Evolutionary conservation across 1,140 invertebrate genomes (phyloP).

Genomic region (Bicyclus anynana): DNA sequence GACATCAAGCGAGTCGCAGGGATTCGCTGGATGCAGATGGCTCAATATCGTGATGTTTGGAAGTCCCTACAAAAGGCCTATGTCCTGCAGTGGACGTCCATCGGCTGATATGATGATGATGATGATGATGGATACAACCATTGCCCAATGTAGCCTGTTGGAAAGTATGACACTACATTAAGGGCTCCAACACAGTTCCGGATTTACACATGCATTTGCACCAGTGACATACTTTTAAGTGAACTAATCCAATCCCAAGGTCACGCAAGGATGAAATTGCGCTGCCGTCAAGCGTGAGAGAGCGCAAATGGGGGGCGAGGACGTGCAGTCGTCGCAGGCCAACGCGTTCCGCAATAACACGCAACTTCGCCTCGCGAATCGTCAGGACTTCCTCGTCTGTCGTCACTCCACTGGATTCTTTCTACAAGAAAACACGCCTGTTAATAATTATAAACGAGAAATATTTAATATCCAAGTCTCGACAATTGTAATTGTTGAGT

Average conservation of each 20-base stretch:
- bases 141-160: too few relatives aligned
- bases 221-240: conserved; percentile 60
- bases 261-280: conserved; percentile 80
- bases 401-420: conserved; percentile 69
- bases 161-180: too few relatives aligned
- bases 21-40: too few relatives aligned
- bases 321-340: conserved; percentile 79
- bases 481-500: background rate
- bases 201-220: too few relatives aligned
- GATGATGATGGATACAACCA: too few relatives aligned
- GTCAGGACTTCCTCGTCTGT: conserved; percentile 76
- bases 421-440: conserved; percentile 44
- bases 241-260: conserved; percentile 80
- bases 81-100: too few relatives aligned
- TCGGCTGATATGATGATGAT: too few relatives aligned
- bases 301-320: conserved; percentile 78
- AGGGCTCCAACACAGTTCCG: too few relatives aligned
- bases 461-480: background rate
- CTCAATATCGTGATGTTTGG: too few relatives aligned
- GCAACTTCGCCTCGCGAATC: conserved; percentile 78
- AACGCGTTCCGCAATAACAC: conserved; percentile 79
- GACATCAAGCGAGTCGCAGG: too few relatives aligned
- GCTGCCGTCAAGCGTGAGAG: conserved; percentile 81
- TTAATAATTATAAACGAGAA: background rate
- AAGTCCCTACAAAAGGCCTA: too few relatives aligned